Base-by-base conservation (phyloP, 2,888 invertebrate species). In the Phlogophora meticulosa region DNA sequence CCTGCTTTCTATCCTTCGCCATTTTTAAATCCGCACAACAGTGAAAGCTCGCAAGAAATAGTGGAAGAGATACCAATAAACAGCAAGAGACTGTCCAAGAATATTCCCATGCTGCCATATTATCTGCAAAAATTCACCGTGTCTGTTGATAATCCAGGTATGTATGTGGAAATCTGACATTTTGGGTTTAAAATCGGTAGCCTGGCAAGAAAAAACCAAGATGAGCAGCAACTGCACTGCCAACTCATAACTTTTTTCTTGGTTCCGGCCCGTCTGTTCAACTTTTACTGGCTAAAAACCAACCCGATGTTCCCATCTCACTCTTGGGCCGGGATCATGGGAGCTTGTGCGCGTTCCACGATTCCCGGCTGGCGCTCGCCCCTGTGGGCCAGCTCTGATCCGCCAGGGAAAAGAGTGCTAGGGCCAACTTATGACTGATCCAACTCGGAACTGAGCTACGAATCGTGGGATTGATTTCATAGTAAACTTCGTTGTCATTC, bases 121-220 rank as follows among this genome's bases (percentile, higher is more conserved):
- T 94, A 92, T 71, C 82, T 94, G 13, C 92, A 93, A 67, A 90
- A 91, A 62, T 71, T 94, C 46, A 93, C 92, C 1, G 81, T 91
- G 15, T 84, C 88, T 4, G 72, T 78, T 15, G 86, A 88, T 28
- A 83, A 85, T 40, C 78, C 87, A 73, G 90, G 93, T 92, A 68
- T 49, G 81, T 64, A 13, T 49, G 81, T 64, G 11, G 0, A 28
- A 32, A 45, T 51, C 20, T 32, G 13, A 22, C 36, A 15, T n/a
- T 13, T n/a, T n/a, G n/a, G n/a, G n/a, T n/a, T n/a, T n/a, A n/a
- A n/a, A n/a, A n/a, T n/a, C n/a, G n/a, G n/a, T n/a, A n/a, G n/a
- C n/a, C n/a, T n/a, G n/a, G n/a, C n/a, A n/a, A n/a, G n/a, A n/a
- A n/a, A n/a, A n/a, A n/a, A n/a, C n/a, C n/a, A n/a, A n/a, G n/a